Percentiles rank a stretch among this genome's conserved stretches.
phyloP scores from a whole-genome alignment of 2,797 vertebrate species.

The Smutsia gigantea region DNA sequence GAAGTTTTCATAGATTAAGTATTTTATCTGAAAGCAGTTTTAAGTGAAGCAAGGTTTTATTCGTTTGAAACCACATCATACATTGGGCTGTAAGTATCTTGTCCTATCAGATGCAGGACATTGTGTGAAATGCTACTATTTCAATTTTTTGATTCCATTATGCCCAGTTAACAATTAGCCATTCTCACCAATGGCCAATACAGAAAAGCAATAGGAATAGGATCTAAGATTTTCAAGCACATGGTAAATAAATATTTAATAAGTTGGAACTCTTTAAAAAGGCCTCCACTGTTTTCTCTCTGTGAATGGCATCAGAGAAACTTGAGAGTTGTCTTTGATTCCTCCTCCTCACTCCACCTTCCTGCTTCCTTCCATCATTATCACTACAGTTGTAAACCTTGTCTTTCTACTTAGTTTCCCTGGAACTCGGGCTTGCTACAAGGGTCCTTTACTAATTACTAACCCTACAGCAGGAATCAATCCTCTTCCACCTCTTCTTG shows the following conservation, averaged over 20 bases:
- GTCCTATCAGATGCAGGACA: neutral
- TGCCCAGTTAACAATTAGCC: neutral
- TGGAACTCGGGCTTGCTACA: neutral
- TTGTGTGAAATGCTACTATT: slow-evolving; percentile 27
- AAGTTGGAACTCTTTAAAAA: slow-evolving; percentile 36
- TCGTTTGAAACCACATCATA: neutral
- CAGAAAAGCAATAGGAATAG: slow-evolving; percentile 35
- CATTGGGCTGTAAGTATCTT: neutral
- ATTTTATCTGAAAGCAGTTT: slow-evolving; percentile 59
- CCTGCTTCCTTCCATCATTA: neutral
- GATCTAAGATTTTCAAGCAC: slow-evolving; percentile 24
- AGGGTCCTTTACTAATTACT: neutral
- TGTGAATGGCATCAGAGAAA: neutral
- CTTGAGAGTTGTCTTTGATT: slow-evolving; percentile 25
- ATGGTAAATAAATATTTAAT: slow-evolving; percentile 14
- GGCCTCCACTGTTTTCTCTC: neutral
- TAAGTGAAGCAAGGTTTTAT: slow-evolving; percentile 33
- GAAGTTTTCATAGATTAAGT: slow-evolving; percentile 39
- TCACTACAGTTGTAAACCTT: neutral
- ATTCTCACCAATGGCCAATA: neutral
- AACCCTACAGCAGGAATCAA: neutral
- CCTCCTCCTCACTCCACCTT: neutral
- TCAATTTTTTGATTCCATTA: neutral
- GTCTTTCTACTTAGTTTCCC: neutral
- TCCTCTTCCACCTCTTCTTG: neutral